These are phyloP conservation scores for Scelioninae gen. 1 DNA, from an alignment of 2,888 invertebrate genomes.

Conservation along the genomic window DNA sequence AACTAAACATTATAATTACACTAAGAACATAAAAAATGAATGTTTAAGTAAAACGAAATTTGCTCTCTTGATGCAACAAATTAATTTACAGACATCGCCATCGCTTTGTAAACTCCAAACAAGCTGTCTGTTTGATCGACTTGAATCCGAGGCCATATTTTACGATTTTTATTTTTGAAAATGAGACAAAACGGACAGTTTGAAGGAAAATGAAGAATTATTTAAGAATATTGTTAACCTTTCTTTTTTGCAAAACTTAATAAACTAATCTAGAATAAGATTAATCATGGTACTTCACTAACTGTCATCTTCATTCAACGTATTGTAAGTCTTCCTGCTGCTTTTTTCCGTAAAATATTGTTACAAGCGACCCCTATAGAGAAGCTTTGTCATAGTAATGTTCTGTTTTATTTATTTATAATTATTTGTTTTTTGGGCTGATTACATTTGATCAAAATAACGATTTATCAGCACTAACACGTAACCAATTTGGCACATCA, in stretches of 20 bases:
- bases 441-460: neutral
- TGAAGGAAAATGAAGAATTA: slow-evolving; percentile 75
- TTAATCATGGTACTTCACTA: slow-evolving; percentile 81
- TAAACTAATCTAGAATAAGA: slow-evolving; percentile 76
- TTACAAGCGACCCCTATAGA: slow-evolving; percentile 6
- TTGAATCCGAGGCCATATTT: slow-evolving; percentile 10
- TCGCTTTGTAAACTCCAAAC: slow-evolving; percentile 81
- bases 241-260: slow-evolving; percentile 52
- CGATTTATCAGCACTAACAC: no score
- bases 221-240: slow-evolving; percentile 48
- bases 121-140: slow-evolving; percentile 74
- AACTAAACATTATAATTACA: neutral
- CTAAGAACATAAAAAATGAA: neutral
- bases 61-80: slow-evolving; percentile 33
- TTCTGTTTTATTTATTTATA: neutral
- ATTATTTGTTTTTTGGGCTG: neutral
- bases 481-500: no score
- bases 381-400: slow-evolving; percentile 13
- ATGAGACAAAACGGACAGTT: slow-evolving; percentile 74
- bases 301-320: slow-evolving; percentile 77
- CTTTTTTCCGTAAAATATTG: slow-evolving; percentile 1
- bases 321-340: slow-evolving; percentile 53
- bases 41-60: neutral
- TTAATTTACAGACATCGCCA: slow-evolving; percentile 45
- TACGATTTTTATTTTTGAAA: slow-evolving; percentile 8